phyloP scores from a whole-genome alignment of 1,140 invertebrate species.

The Procambarus clarkii region DNA sequence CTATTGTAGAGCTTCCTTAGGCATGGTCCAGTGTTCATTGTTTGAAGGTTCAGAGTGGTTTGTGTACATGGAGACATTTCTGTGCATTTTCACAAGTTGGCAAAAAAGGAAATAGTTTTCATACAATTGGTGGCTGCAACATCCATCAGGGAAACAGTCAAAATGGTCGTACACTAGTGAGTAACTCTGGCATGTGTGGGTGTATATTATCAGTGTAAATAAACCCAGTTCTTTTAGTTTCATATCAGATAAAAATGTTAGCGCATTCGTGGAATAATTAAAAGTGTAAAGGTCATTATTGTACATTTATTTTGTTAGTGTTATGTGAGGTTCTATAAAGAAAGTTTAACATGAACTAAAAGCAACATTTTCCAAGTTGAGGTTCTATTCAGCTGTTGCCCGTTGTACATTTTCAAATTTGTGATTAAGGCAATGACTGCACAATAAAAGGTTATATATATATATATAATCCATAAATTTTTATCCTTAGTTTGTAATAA shows the following conservation, averaged over 20 bases:
- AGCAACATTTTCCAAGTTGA: conserved; percentile 1
- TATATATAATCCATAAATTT: neutral
- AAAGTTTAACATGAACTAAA: neutral
- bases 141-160: neutral
- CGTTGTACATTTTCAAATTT: conserved; percentile 59
- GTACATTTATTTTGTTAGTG: conserved; percentile 11
- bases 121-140: neutral
- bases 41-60: neutral
- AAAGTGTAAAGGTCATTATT: neutral
- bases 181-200: conserved; percentile 34
- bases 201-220: conserved; percentile 52
- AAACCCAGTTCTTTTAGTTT: conserved; percentile 20
- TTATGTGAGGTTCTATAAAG: conserved; percentile 11
- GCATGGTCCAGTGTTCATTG: neutral
- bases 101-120: neutral
- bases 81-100: conserved; percentile 5
- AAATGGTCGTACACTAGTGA: neutral
- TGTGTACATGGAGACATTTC: neutral
- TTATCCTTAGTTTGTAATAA: no score
- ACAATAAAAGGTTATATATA: conserved; percentile 58
- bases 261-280: neutral
- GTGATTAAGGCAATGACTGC: conserved; percentile 45
- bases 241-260: conserved; percentile 15
- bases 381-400: conserved; percentile 27
- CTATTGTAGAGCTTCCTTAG: conserved; percentile 29